Conservation (phyloP, 2,113 vertebrate genomes). For the Pomatostomus ruficeps region DNA sequence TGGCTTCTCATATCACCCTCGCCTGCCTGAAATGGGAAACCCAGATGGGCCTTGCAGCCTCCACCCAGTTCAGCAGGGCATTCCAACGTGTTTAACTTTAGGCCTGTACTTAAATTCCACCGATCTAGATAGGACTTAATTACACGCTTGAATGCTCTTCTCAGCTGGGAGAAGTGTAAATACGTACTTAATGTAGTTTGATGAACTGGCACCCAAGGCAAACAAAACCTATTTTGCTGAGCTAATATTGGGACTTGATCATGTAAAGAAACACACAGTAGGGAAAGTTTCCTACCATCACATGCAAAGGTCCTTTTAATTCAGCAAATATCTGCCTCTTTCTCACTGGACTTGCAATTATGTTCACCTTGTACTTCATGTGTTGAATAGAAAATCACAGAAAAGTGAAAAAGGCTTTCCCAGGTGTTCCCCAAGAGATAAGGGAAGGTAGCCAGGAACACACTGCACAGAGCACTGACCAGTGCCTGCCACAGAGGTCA, state of each 20-base stretch:
- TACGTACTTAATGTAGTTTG: background rate
- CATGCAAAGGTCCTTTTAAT: background rate
- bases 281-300: background rate
- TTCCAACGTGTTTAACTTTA: background rate
- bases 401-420: background rate
- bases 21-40: background rate
- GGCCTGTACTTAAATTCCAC: background rate
- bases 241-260: background rate
- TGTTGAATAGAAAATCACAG: background rate
- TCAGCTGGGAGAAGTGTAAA: background rate
- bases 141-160: background rate
- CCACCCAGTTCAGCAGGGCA: background rate
- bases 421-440: background rate
- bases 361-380: background rate
- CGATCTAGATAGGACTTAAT: background rate
- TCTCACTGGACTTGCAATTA: background rate
- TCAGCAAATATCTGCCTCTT: background rate
- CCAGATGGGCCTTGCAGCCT: background rate
- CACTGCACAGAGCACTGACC: fast-evolving
- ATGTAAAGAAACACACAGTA: background rate
- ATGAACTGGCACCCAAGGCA: background rate
- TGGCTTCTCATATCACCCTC: background rate
- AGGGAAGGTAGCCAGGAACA: background rate
- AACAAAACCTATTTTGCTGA: background rate
- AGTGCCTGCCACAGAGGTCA: background rate